phyloP scores from a whole-genome alignment of 2,888 invertebrate genomes.

The Panzeria rudis region DNA sequence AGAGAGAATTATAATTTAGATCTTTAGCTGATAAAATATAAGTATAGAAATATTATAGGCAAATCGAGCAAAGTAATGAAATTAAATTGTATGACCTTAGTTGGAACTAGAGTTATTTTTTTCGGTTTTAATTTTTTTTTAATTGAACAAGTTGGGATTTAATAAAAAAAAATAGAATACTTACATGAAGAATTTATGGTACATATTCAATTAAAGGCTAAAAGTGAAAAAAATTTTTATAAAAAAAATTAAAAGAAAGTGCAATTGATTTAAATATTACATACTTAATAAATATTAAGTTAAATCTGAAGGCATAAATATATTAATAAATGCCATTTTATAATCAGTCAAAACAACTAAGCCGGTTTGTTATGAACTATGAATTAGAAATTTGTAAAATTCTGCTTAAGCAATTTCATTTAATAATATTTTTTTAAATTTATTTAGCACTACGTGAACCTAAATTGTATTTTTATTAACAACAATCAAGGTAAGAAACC shows the following conservation, averaged over 20 bases:
- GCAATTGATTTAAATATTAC: neutral
- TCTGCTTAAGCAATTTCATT: too few species aligned
- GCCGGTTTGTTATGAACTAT: conserved; percentile 50
- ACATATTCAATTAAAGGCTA: too few species aligned
- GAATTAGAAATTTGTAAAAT: conserved; percentile 40
- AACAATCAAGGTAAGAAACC: conserved; percentile 25
- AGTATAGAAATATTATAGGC: neutral
- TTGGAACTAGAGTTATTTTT: conserved; percentile 45
- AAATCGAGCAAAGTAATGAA: conserved; percentile 13
- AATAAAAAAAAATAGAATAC: too few species aligned
- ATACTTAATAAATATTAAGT: too few species aligned
- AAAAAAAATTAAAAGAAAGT: too few species aligned
- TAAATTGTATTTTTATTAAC: neutral
- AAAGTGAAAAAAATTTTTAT: too few species aligned
- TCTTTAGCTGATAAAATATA: neutral
- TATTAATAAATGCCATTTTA: too few species aligned
- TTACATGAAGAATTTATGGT: too few species aligned
- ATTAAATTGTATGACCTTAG: conserved; percentile 58
- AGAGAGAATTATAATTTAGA: conserved; percentile 6
- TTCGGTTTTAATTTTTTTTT: conserved; percentile 2
- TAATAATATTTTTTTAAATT: conserved; percentile 45
- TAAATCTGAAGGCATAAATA: too few species aligned
- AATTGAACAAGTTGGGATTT: too few species aligned
- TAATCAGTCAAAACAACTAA: too few species aligned
- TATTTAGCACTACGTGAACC: conserved; percentile 43